phyloP scores from a whole-genome alignment of 2,113 vertebrate species.

The Gnathochromis pfefferi region DNA sequence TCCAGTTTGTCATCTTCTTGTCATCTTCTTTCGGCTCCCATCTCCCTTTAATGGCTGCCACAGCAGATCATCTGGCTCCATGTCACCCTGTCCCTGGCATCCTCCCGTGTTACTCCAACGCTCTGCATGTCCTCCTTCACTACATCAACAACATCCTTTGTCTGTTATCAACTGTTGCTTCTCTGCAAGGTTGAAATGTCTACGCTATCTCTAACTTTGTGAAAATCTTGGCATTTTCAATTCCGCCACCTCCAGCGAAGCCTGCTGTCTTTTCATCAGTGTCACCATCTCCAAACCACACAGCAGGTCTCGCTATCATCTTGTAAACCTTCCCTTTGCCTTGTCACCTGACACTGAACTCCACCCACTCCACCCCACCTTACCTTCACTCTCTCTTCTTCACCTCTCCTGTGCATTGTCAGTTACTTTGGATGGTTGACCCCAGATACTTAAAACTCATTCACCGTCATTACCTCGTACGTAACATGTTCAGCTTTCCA shows the following conservation, averaged over 20 bases:
- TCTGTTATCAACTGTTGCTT: neutral
- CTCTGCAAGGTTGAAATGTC: neutral
- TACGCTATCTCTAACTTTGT: neutral
- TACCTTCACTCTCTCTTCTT: neutral
- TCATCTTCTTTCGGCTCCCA: neutral
- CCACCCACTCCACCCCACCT: neutral
- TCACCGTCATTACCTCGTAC: neutral
- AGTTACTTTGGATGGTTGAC: neutral
- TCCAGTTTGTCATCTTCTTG: neutral
- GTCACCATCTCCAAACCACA: neutral
- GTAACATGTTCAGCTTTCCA: neutral
- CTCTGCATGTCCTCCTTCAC: neutral
- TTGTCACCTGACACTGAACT: neutral
- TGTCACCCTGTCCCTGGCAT: neutral
- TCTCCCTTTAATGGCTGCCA: neutral
- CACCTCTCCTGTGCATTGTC: neutral
- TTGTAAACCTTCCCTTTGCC: rapidly evolving
- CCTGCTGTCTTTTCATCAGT: neutral
- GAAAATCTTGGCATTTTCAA: neutral
- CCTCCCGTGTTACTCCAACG: neutral
- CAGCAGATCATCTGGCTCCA: neutral
- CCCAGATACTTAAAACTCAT: neutral
- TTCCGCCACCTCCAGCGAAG: neutral
- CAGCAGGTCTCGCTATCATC: rapidly evolving
- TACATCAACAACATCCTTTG: neutral